Percentiles rank a stretch among this genome's conserved stretches.
Evolutionary conservation across 2,888 invertebrate species (phyloP).

Genomic region (Glomeris marginata): DNA sequence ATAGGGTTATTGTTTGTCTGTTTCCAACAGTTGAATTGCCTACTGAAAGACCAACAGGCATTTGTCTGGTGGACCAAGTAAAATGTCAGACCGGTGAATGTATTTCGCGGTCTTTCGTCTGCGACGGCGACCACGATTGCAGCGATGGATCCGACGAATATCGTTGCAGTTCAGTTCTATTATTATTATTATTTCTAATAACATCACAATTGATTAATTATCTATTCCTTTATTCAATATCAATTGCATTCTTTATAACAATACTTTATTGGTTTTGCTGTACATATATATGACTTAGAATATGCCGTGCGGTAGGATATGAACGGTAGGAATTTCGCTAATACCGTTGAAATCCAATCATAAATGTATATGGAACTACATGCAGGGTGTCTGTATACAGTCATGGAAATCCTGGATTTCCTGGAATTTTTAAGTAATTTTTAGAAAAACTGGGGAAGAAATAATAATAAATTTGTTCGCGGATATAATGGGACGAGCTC

Average conservation of each 20-base stretch:
- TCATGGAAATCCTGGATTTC: too few species aligned
- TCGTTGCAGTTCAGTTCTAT: constrained; percentile 44
- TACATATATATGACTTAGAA: too few species aligned
- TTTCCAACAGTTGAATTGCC: constrained; percentile 28
- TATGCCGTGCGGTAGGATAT: too few species aligned
- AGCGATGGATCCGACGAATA: constrained; percentile 71
- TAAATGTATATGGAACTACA: too few species aligned
- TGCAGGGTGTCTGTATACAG: too few species aligned
- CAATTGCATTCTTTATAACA: neutral
- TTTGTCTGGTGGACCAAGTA: constrained; percentile 52
- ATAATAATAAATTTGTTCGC: too few species aligned
- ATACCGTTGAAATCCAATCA: too few species aligned
- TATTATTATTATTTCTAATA: neutral
- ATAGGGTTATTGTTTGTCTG: constrained; percentile 7
- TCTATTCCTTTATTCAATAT: constrained; percentile 15
- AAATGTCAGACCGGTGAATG: constrained; percentile 86
- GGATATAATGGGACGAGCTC: too few species aligned
- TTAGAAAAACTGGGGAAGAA: too few species aligned
- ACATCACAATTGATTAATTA: constrained; percentile 13
- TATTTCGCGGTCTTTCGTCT: constrained; percentile 60
- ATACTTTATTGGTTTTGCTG: neutral
- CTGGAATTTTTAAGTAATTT: too few species aligned
- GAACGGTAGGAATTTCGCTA: too few species aligned
- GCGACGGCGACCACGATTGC: constrained; percentile 64
- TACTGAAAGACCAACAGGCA: constrained; percentile 35